phyloP scores from a whole-genome alignment of 2,888 invertebrate species.

The Lathronympha strigana region DNA sequence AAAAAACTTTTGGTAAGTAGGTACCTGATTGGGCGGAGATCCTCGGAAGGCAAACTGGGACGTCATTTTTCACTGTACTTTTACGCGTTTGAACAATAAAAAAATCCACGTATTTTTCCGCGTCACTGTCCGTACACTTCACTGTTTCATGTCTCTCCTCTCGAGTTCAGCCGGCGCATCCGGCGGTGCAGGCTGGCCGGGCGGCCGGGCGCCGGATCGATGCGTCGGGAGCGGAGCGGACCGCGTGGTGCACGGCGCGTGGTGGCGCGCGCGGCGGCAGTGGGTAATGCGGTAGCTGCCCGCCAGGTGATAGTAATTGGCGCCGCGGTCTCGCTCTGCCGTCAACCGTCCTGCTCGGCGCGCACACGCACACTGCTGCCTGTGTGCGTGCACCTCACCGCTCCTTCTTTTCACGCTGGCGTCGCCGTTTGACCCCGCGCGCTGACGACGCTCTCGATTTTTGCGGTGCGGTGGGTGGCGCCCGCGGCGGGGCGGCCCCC shows the following conservation, averaged over 20 bases:
- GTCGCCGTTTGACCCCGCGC: constrained; percentile 84
- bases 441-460: constrained; percentile 85
- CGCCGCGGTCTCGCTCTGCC: constrained; percentile 81
- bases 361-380: constrained; percentile 73
- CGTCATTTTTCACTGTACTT: constrained; percentile 76
- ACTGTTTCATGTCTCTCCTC: constrained; percentile 67
- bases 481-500: constrained; percentile 82
- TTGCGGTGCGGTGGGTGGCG: constrained; percentile 87
- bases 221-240: constrained; percentile 62
- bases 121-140: constrained; percentile 80
- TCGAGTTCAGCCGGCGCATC: constrained; percentile 48
- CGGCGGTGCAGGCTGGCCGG: constrained; percentile 59
- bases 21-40: constrained; percentile 82
- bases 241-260: constrained; percentile 81
- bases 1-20: constrained; percentile 44
- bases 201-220: constrained; percentile 52
- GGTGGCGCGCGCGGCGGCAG: constrained; percentile 85
- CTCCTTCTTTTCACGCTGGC: constrained; percentile 83
- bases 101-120: constrained; percentile 58
- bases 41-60: constrained; percentile 83
- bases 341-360: constrained; percentile 81
- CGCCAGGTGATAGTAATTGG: constrained; percentile 86
- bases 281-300: constrained; percentile 87
- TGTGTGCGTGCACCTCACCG: constrained; percentile 78
- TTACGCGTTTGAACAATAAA: constrained; percentile 57